Evolutionary conservation across 2,113 vertebrate genomes (phyloP).

Genomic region (Sialia sialis): DNA sequence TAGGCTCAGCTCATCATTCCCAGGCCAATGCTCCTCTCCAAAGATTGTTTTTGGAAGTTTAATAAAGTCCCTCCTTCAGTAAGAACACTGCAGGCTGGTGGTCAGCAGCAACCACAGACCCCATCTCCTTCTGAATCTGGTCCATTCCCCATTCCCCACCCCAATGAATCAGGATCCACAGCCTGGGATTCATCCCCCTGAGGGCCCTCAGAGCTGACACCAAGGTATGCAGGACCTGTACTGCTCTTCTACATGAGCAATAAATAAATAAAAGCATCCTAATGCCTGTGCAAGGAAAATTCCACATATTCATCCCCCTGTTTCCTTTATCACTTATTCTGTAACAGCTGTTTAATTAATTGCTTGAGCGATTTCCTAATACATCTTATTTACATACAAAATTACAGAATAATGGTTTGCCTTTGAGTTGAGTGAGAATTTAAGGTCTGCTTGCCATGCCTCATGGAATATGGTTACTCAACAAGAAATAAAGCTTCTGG

Average conservation of each 20-base stretch:
- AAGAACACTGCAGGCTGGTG: neutral
- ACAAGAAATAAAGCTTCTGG: constrained; percentile 51
- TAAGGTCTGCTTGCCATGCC: constrained; percentile 59
- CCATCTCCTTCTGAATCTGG: neutral
- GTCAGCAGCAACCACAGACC: neutral
- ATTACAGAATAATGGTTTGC: constrained; percentile 73
- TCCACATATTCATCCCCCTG: constrained; percentile 26
- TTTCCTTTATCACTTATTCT: constrained; percentile 72
- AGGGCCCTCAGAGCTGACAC: neutral
- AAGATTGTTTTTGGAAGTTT: neutral
- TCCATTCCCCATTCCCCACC: neutral
- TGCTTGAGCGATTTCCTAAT: constrained; percentile 69
- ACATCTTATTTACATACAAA: constrained; percentile 76
- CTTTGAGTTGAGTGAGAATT: constrained; percentile 63
- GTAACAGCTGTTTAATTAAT: constrained; percentile 77
- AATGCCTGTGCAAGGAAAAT: constrained; percentile 43
- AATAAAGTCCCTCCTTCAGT: neutral
- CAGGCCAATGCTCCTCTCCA: neutral
- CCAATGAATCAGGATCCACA: neutral
- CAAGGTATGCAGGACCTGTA: neutral
- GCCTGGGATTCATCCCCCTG: neutral
- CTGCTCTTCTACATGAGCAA: neutral
- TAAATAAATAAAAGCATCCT: constrained; percentile 10
- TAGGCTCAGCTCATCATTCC: neutral
- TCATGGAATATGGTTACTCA: constrained; percentile 54